Evolutionary conservation across 2,888 invertebrate genomes (phyloP), one percentile per base, ranked within the genome.

Genomic region (Synergus japonicus): DNA sequence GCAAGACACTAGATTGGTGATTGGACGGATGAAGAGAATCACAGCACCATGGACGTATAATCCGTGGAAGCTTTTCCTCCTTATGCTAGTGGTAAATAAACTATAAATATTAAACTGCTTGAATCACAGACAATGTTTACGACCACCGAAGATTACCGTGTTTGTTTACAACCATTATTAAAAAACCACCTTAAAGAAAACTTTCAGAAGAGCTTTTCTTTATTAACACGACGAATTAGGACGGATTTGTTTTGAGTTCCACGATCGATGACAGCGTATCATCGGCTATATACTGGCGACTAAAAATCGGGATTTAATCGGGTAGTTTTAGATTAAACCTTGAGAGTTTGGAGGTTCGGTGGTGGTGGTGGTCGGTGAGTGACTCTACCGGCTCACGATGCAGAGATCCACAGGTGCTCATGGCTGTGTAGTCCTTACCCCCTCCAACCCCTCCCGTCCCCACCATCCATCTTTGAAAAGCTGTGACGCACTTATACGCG

Each of bases 331-430:
- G 81, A 80, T 67, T 78, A 79, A 81, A 80, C 69, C 79, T 82
- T 80, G 82, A 3, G 76, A 81, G 87, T 88, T 88, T 86, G 88
- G 88, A 87, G 89, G 88, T 89, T 86, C 86, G 87, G 88, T 73
- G 49, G 49, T 49, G 49, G 49, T 49, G 90, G 91, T 91, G 91
- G 91, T 89, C 91, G 91, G 88, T 88, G 91, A 92, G 91, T 91
- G 92, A 92, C 92, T 92, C 92, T 90, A 89, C 89, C 86, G 87
- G 87, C 87, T 87, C 87, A 85, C 86, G 87, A 88, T 87, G 88
- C 87, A 84, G 86, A 89, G 91, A 92, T 91, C 92, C 91, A 92
- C 91, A 92, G 92, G 92, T 92, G 92, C 91, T 90, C 88, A 87
- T 82, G 44, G 81, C 84, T 81, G 77, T 77, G 85, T 87, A 85